phyloP scores from a whole-genome alignment of 2,113 vertebrate genomes.

The Bungarus multicinctus region DNA sequence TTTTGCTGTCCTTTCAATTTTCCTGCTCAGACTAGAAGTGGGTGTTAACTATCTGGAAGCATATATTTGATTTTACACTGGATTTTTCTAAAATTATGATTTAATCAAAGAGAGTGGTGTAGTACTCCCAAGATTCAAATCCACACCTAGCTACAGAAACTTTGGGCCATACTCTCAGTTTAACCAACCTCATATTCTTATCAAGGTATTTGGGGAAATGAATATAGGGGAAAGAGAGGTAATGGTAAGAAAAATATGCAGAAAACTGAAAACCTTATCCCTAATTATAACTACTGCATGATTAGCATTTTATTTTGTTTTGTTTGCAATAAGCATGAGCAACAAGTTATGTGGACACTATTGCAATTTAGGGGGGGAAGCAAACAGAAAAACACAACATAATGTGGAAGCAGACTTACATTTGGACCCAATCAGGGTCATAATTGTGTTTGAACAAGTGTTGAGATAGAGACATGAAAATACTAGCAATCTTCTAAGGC shows the following conservation, averaged over 20 bases:
- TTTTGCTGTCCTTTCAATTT: background rate
- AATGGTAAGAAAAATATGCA: background rate
- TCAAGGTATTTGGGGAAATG: background rate
- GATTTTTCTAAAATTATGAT: background rate
- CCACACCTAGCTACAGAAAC: background rate
- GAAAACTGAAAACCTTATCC: background rate
- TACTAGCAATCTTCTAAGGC: conserved; percentile 64
- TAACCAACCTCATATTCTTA: background rate
- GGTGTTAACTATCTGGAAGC: background rate
- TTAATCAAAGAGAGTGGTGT: background rate
- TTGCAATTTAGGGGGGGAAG: background rate
- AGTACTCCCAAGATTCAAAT: background rate
- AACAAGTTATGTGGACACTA: background rate
- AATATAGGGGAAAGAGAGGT: background rate
- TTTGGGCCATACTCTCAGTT: background rate
- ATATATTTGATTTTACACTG: background rate
- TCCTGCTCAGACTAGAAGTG: background rate
- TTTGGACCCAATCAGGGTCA: conserved; percentile 27
- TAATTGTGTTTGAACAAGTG: conserved; percentile 53
- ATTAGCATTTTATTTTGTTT: background rate
- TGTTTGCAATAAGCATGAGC: background rate
- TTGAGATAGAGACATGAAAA: conserved; percentile 48
- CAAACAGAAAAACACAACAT: background rate
- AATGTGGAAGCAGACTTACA: background rate
- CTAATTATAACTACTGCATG: background rate